Percentiles rank a stretch among this genome's conserved stretches.
phyloP scores from a whole-genome alignment of 2,113 vertebrate genomes.

The Corvus cornix region DNA sequence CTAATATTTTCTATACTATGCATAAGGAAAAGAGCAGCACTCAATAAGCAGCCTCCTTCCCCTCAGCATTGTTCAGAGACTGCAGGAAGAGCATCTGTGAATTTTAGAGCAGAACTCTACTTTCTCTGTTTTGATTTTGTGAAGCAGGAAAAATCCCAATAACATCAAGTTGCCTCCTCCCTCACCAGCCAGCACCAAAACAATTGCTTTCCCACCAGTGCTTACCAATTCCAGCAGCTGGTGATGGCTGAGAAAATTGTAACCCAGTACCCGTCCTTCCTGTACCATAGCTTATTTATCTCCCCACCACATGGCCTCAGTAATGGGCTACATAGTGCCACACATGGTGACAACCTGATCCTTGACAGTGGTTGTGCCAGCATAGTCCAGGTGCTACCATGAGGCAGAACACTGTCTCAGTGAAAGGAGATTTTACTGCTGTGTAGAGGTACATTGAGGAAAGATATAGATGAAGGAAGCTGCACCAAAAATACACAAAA shows the following conservation, averaged over 20 bases:
- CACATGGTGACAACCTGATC: background rate
- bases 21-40: background rate
- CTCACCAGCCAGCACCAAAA: background rate
- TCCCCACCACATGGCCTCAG: background rate
- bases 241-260: background rate
- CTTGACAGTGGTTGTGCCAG: accelerated
- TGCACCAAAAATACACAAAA: background rate
- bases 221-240: background rate
- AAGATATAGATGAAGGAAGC: background rate
- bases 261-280: background rate
- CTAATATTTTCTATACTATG: background rate
- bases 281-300: background rate
- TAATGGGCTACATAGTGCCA: background rate
- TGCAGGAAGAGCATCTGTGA: background rate
- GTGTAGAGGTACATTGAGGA: accelerated
- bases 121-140: background rate
- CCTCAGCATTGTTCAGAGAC: background rate
- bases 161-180: background rate
- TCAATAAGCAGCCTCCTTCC: background rate
- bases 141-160: background rate
- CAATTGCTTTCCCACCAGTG: background rate
- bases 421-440: background rate
- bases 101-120: background rate
- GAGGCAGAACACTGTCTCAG: background rate
- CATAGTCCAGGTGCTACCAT: background rate